phyloP scores from a whole-genome alignment of 2,888 invertebrate species.

The Chloroclystis v-ata region DNA sequence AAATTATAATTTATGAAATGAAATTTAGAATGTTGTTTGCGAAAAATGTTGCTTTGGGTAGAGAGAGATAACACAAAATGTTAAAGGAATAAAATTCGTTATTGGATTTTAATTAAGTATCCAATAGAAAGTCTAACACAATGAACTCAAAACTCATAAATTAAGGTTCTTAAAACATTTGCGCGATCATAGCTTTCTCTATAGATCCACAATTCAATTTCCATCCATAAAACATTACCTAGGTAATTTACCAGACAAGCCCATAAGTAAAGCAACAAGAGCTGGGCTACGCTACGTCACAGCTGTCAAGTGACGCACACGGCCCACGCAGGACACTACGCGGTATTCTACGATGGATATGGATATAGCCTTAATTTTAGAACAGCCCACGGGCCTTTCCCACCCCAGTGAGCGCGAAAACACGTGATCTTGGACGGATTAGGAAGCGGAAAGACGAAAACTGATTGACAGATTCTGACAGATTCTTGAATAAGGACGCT shows the following conservation, averaged over 20 bases:
- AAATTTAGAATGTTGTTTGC: not conserved
- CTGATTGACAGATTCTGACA: too few relatives aligned
- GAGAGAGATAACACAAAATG: too few relatives aligned
- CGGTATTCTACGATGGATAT: constrained; percentile 31
- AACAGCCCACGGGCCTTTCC: constrained; percentile 43
- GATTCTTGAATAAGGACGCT: too few relatives aligned
- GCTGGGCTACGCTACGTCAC: constrained; percentile 41
- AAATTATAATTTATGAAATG: not conserved
- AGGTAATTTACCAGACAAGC: constrained; percentile 12
- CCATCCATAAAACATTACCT: not conserved
- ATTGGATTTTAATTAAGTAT: not conserved
- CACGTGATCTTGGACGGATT: constrained; percentile 6
- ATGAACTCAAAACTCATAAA: too few relatives aligned
- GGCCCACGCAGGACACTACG: not conserved
- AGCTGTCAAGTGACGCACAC: constrained; percentile 53
- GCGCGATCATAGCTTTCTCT: too few relatives aligned
- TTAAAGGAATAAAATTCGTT: too few relatives aligned
- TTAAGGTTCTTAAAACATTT: too few relatives aligned
- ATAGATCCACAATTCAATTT: not conserved
- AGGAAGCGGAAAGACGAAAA: not conserved
- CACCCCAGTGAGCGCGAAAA: constrained; percentile 1
- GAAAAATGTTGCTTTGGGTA: not conserved
- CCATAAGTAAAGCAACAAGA: constrained; percentile 32
- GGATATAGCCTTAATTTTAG: constrained; percentile 32
- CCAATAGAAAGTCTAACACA: too few relatives aligned